Conservation (phyloP, 35 echinoderm and acorn worm genomes). For the Diadema setosum region DNA sequence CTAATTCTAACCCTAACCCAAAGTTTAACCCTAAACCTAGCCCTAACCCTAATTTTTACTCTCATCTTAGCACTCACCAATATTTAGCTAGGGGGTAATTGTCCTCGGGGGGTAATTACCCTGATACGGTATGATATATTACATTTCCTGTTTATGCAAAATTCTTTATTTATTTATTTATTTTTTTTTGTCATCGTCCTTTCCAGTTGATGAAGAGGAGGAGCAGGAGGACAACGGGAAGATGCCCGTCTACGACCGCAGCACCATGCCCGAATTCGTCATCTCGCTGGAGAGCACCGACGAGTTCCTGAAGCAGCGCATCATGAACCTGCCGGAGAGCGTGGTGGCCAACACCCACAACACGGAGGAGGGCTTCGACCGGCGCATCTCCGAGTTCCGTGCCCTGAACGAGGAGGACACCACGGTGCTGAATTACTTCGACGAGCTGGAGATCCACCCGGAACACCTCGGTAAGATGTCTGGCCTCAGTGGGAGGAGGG, state of each 20-base stretch:
- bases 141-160: too few relatives aligned
- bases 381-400: slow-evolving; percentile 76
- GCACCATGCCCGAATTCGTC: slow-evolving; percentile 85
- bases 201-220: slow-evolving; percentile 94
- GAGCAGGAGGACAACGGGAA: slow-evolving; percentile 90
- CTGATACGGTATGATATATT: too few relatives aligned
- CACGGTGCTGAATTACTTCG: slow-evolving; percentile 97
- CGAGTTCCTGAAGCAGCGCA: slow-evolving; percentile 89
- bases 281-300: slow-evolving; percentile 80
- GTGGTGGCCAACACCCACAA: slow-evolving; percentile 92
- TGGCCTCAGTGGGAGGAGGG: too few relatives aligned
- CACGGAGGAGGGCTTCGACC: slow-evolving; percentile 84
- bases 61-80: too few relatives aligned
- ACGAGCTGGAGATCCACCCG: slow-evolving; percentile 95
- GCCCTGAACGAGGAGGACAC: slow-evolving; percentile 94
- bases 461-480: slow-evolving; percentile 90
- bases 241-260: slow-evolving; percentile 82
- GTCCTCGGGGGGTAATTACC: too few relatives aligned
- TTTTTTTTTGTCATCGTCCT: too few relatives aligned
- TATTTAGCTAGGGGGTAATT: too few relatives aligned
- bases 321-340: slow-evolving; percentile 93
- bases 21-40: too few relatives aligned
- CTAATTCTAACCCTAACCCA: too few relatives aligned
- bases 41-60: too few relatives aligned
- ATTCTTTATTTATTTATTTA: too few relatives aligned